Evolutionary conservation across 1,140 invertebrate genomes (phyloP).

Genomic region (Halictus rubicundus): DNA sequence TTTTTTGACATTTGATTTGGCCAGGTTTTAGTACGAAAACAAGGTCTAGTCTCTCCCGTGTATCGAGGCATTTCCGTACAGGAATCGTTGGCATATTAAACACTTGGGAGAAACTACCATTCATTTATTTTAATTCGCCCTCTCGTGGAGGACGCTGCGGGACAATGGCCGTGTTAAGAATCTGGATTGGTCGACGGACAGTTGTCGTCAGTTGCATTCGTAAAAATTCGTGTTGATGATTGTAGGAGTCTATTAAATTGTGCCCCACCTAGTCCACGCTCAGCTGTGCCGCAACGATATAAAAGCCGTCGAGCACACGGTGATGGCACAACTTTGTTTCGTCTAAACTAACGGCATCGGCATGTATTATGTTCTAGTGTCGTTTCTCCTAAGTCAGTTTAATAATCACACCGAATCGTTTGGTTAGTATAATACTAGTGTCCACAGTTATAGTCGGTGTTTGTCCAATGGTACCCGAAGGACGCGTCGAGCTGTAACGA

Average conservation of each 20-base stretch:
- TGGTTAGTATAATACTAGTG: constrained; percentile 15
- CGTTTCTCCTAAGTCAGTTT: constrained; percentile 62
- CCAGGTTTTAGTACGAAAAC: too few relatives aligned
- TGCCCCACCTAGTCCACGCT: neutral
- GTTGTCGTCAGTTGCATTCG: too few relatives aligned
- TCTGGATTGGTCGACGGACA: too few relatives aligned
- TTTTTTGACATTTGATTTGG: too few relatives aligned
- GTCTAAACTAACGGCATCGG: neutral
- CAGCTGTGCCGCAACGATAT: neutral
- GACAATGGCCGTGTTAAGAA: too few relatives aligned
- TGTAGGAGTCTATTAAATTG: neutral
- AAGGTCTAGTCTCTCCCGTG: too few relatives aligned
- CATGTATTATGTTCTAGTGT: constrained; percentile 38
- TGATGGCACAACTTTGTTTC: neutral
- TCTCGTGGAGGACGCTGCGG: too few relatives aligned
- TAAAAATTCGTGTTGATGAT: neutral
- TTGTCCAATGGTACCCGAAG: constrained; percentile 21
- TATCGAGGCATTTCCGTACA: too few relatives aligned
- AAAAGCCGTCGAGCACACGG: neutral
- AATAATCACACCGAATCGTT: constrained; percentile 13
- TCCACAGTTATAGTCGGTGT: constrained; percentile 31
- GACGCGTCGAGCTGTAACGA: constrained; percentile 31
- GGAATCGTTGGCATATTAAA: too few relatives aligned
- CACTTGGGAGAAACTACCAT: too few relatives aligned
- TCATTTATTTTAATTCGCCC: too few relatives aligned